Evolutionary conservation across 2,888 invertebrate species (phyloP), one percentile per base, ranked within the genome.

Genomic region (Artemia sinica): DNA sequence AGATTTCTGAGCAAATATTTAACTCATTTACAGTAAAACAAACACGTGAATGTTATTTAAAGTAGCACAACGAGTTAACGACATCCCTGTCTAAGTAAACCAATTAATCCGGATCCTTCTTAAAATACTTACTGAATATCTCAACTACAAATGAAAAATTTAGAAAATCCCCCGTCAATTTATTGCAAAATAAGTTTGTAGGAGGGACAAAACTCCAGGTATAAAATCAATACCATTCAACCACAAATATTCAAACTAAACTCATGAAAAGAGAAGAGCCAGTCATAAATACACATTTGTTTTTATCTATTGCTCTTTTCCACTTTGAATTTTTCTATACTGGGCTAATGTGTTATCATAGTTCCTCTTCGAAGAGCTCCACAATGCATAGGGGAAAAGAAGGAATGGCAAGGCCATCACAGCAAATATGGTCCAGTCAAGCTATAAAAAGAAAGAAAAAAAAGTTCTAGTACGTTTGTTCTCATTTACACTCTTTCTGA

Each of bases 361-460:
- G 82, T 93, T 94, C 78, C 86, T 87, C 79, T 95, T 95, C 76
- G 94, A 94, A 49, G 89, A 87, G 80, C 85, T 92, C 95, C 96
- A 97, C 72, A 97, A 82, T 51, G 87, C 85, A 78, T 92, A 91
- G 70, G 96, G 96, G 77, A 97, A 93, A 65, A 88, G 89, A 66
- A 97, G 81, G 4, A 95, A 93, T 8, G 96, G 95, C 72, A 95
- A 81, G 49, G 94, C 91, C 93, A 98, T 94, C 69, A 97, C 85
- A 51, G 92, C 92, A 77, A 98, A 98, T 49, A 94, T 91, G 69
- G 88, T 82, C 98, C 97, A 98, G 80, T 96, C 96, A 71, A 93
- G 76, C 82, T 84, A 75, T 70, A 77, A 77, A 71, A 71, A 73
- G 66, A 71, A 41, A 41, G 10, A 28, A 58, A 58, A 58, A 58